Base-by-base conservation (phyloP, 2,888 invertebrate genomes). In the Chalcis sispes region DNA sequence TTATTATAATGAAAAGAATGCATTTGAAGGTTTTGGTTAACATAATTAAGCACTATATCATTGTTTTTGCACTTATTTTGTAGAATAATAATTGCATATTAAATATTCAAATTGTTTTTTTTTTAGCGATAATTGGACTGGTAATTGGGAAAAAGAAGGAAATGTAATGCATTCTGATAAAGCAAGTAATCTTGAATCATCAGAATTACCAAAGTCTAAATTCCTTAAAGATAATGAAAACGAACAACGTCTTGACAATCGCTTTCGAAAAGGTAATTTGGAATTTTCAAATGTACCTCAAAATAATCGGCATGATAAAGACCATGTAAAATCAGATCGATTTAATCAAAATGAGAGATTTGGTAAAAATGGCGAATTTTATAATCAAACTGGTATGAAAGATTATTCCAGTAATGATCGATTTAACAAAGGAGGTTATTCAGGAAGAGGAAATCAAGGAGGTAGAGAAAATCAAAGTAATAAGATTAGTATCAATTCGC, bases 201-300 rank as follows among this genome's bases (percentile, higher is more conserved):
- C 66, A n/a, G 77, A 74, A 2, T 36, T 1, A 5, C 10, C 62
- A 8, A 77, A 69, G 29, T 15, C 56, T 2, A 85, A 84, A 76
- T 75, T 72, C 54, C 84, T 84, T 77, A 87, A 83, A 64, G 83
- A 85, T 36, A 84, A 83, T 8, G 82, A 83, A 20, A 86, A 84
- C 59, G 85, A 85, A 71, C 83, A 82, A 50, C 84, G 81, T 73
- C 73, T 78, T 46, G 85, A 86, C 40, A 82, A 78, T 78, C 81
- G 80, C 50, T 79, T 77, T 50, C 79, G 79, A 32, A 79, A 75
- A 67, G 59, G 75, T 20, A 52, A 66, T 52, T 54, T 29, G 13
- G 61, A 73, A 4, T 59, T 42, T 64, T 32, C 15, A 1, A 73
- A 61, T 15, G 46, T 25, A 1, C 0, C 32, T 15, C 66, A 72